Conservation (phyloP, 2,797 vertebrate genomes). For the Anas bernieri region DNA sequence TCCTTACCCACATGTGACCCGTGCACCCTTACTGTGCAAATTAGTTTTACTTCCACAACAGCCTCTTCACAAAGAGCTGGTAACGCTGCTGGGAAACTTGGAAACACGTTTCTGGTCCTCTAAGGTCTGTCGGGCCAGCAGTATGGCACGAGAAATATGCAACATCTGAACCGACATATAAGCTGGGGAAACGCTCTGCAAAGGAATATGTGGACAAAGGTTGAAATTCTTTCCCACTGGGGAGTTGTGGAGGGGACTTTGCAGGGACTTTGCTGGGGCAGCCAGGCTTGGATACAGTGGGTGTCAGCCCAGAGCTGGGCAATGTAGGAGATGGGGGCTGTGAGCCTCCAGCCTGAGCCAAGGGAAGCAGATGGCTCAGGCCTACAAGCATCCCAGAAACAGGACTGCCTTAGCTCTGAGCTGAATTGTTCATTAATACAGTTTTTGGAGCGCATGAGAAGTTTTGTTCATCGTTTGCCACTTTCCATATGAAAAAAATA, state of each 20-base stretch:
- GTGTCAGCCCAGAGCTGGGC: neutral
- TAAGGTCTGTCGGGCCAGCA: neutral
- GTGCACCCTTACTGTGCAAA: neutral
- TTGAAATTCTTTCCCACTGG: neutral
- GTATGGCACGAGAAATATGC: neutral
- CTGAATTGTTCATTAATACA: neutral
- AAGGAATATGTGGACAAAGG: neutral
- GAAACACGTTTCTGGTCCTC: neutral
- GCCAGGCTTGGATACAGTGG: neutral
- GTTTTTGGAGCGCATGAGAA: neutral
- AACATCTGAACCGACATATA: neutral
- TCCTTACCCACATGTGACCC: neutral
- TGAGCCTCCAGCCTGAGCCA: neutral
- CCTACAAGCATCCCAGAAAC: neutral
- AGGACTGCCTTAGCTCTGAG: neutral
- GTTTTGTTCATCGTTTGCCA: neutral
- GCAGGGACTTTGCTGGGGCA: neutral
- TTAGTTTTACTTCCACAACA: constrained; percentile 29
- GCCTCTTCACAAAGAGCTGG: neutral
- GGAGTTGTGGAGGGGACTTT: neutral
- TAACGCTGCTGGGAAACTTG: neutral
- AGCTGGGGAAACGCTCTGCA: neutral
- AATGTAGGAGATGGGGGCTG: neutral
- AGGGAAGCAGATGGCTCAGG: fast-evolving
- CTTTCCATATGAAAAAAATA: neutral